phyloP scores from a whole-genome alignment of 2,113 vertebrate genomes.

The Myodes glareolus region DNA sequence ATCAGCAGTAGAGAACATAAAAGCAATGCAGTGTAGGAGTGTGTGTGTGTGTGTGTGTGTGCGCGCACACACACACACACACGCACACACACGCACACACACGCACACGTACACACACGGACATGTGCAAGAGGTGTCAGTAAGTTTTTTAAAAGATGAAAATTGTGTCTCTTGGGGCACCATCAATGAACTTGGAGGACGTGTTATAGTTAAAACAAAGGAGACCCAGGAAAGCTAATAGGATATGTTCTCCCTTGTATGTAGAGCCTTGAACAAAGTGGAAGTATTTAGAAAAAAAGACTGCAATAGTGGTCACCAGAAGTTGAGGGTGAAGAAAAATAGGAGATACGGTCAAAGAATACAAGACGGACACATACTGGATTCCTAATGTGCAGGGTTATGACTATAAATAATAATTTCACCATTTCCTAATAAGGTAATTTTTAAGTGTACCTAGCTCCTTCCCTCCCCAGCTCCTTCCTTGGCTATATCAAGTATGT shows the following conservation, averaged over 20 bases:
- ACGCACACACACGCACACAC: too few relatives aligned
- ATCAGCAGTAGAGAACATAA: background rate
- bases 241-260: too few relatives aligned
- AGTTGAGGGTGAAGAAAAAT: background rate
- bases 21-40: background rate
- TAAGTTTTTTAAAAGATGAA: background rate
- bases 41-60: background rate
- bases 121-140: background rate
- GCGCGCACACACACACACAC: too few relatives aligned
- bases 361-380: too few relatives aligned
- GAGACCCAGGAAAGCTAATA: background rate
- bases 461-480: too few relatives aligned
- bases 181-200: background rate
- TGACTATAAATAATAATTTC: background rate
- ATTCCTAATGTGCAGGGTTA: background rate
- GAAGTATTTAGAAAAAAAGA: background rate
- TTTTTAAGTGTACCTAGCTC: background rate
- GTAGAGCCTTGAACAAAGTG: background rate
- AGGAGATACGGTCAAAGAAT: background rate
- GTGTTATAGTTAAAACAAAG: background rate
- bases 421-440: background rate
- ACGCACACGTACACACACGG: accelerated
- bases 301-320: background rate
- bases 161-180: background rate
- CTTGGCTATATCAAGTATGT: background rate